Percentiles rank a stretch among this genome's conserved stretches.
These are phyloP conservation scores for Chlorops oryzae DNA, from an alignment of 1,140 invertebrate genomes.

Conservation along the genomic window DNA sequence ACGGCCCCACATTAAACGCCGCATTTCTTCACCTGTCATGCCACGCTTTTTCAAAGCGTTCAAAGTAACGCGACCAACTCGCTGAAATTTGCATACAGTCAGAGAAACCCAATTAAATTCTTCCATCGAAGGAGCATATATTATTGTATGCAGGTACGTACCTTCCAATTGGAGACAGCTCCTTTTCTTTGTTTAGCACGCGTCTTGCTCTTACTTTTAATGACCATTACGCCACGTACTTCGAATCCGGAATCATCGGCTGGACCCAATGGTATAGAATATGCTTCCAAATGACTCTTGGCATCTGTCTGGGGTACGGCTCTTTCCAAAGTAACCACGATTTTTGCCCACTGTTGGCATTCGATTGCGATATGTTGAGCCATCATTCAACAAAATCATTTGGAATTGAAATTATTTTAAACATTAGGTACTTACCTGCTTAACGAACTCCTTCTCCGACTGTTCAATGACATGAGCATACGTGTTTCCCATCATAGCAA, in stretches of 20 bases:
- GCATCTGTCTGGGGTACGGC: conserved; percentile 84
- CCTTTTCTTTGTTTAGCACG: conserved; percentile 92
- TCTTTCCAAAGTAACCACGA: conserved; percentile 90
- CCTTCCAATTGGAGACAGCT: conserved; percentile 97
- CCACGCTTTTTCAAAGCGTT: conserved; percentile 72
- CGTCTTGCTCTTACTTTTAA: conserved; percentile 95
- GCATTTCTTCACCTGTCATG: conserved; percentile 79
- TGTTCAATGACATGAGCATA: conserved; percentile 96
- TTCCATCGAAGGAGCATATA: background rate
- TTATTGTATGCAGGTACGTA: conserved; percentile 35
- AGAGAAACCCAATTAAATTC: no score
- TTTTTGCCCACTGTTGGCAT: conserved; percentile 87
- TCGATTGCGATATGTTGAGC: conserved; percentile 13
- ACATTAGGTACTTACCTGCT: conserved; percentile 69
- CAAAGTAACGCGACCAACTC: conserved; percentile 82
- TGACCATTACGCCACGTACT: conserved; percentile 91
- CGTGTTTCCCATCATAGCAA: conserved; percentile 99
- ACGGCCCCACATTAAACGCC: conserved; percentile 81
- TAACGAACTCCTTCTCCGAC: conserved; percentile 97
- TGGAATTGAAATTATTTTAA: background rate
- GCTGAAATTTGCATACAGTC: conserved; percentile 50
- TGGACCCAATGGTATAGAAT: conserved; percentile 85
- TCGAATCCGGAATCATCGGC: conserved; percentile 75
- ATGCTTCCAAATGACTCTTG: conserved; percentile 86
- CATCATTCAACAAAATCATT: background rate